phyloP scores from a whole-genome alignment of 2,113 vertebrate genomes.

The Archilochus colubris region DNA sequence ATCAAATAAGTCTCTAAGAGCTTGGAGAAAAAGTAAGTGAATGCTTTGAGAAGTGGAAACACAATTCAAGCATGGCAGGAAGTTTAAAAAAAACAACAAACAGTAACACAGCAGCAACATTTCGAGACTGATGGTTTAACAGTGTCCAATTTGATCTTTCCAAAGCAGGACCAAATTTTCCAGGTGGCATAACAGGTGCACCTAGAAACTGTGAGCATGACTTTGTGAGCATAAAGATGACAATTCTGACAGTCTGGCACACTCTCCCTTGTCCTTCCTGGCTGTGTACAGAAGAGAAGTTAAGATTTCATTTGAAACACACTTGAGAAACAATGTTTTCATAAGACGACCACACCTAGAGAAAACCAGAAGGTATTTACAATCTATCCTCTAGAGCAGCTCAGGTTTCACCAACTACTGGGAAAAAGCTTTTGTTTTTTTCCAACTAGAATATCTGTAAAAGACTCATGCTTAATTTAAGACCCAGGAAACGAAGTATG shows the following conservation, averaged over 20 bases:
- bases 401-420: neutral
- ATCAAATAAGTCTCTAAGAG: constrained; percentile 96
- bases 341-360: neutral
- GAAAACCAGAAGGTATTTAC: neutral
- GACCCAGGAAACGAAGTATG: constrained; percentile 4
- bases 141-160: neutral
- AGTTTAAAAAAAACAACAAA: neutral
- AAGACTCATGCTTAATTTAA: neutral
- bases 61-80: constrained; percentile 3
- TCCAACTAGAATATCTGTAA: neutral
- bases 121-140: neutral
- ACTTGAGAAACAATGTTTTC: neutral
- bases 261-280: neutral
- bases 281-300: neutral
- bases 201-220: neutral
- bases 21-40: constrained; percentile 77
- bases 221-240: neutral
- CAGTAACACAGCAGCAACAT: neutral
- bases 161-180: neutral
- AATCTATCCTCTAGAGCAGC: neutral
- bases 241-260: neutral
- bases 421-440: neutral
- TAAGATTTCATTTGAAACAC: neutral
- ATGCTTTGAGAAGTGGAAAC: constrained; percentile 59
- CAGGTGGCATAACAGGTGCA: neutral